Conservation (phyloP, 1,140 invertebrate species). For the Aphaenogaster floridana region DNA sequence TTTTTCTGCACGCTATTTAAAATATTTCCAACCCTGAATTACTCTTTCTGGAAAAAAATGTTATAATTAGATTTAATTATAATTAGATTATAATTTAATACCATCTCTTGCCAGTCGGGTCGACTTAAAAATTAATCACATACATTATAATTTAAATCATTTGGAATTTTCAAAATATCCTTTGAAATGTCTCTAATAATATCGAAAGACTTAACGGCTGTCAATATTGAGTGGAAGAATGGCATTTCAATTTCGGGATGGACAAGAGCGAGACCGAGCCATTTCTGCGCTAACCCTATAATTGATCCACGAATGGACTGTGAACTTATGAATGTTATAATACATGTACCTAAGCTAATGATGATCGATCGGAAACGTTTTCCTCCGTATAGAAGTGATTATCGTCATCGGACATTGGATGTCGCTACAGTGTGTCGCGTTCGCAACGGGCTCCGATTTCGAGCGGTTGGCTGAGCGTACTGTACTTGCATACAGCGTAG, state of each 20-base stretch:
- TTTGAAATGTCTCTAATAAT: not conserved
- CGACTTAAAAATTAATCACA: too few species aligned
- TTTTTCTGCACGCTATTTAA: not conserved
- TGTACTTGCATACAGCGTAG: not conserved
- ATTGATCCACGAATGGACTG: slow-evolving; percentile 22
- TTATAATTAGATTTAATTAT: not conserved
- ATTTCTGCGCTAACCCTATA: not conserved
- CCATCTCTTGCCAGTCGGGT: too few species aligned
- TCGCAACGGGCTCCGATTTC: slow-evolving; percentile 34
- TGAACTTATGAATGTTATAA: slow-evolving; percentile 18
- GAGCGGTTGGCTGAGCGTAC: not conserved
- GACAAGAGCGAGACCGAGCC: not conserved
- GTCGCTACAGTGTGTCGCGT: slow-evolving; percentile 44
- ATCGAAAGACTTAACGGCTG: not conserved
- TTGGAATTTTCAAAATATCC: not conserved
- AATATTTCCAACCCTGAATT: not conserved
- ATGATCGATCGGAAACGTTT: slow-evolving; percentile 48
- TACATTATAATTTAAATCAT: too few species aligned
- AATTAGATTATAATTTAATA: too few species aligned
- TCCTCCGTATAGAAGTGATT: slow-evolving; percentile 53
- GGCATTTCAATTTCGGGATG: not conserved
- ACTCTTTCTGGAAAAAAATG: not conserved
- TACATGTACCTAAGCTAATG: not conserved
- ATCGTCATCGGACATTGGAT: slow-evolving; percentile 56
- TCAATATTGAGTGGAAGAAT: not conserved